Conservation (phyloP, 2,113 vertebrate genomes). For the Piaya cayana region DNA sequence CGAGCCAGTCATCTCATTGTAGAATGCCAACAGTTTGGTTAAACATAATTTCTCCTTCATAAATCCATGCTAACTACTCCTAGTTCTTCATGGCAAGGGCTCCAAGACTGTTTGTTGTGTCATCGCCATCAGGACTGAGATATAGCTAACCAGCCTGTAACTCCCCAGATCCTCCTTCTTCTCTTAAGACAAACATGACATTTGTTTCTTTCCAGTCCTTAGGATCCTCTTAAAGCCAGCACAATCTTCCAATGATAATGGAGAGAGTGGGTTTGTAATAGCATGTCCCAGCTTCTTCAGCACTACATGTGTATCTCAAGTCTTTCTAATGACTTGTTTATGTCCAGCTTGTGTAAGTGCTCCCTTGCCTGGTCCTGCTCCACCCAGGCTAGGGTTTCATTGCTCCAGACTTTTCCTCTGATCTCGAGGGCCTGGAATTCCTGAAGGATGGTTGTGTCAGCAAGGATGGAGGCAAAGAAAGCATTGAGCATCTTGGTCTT, state of each 20-base stretch:
- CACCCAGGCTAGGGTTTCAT: neutral
- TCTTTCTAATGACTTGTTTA: neutral
- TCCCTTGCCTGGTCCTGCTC: neutral
- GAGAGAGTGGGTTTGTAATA: neutral
- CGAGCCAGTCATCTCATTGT: neutral
- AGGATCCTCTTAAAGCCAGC: neutral
- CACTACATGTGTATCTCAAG: neutral
- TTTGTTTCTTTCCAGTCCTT: neutral
- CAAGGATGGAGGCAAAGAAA: neutral
- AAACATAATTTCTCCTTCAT: neutral
- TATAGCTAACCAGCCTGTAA: neutral
- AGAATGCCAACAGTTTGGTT: neutral
- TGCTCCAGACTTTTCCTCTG: neutral
- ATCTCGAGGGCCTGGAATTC: accelerated
- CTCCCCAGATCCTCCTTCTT: neutral
- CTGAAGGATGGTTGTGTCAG: neutral
- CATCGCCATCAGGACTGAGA: neutral
- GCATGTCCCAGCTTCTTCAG: neutral
- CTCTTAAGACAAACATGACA: neutral
- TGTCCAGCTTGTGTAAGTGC: neutral
- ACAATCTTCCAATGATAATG: neutral
- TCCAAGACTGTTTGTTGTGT: neutral
- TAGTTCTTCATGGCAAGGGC: neutral
- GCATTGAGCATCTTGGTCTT: neutral
- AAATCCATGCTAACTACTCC: neutral